Conservation (phyloP, 2,888 invertebrate genomes). For the Leucoma salicis region DNA sequence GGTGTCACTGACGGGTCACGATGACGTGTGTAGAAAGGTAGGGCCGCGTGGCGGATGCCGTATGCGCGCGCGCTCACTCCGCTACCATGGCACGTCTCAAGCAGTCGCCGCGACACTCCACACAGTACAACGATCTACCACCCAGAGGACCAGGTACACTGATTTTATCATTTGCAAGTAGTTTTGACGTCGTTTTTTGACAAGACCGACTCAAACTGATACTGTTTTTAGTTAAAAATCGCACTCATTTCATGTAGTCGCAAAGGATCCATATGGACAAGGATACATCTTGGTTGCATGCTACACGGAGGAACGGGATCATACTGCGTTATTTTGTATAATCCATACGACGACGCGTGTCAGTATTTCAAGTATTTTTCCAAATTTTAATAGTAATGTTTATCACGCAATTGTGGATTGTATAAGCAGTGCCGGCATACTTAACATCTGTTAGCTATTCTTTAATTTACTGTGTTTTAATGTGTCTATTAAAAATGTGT, state of each 20-base stretch:
- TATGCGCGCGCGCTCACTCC: slow-evolving; percentile 64
- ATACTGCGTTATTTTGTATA: slow-evolving; percentile 6
- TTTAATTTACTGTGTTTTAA: background rate
- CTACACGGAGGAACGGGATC: slow-evolving; percentile 6
- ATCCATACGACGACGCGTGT: slow-evolving; percentile 5
- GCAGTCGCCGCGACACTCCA: slow-evolving; percentile 75
- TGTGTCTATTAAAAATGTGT: background rate
- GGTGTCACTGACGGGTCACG: slow-evolving; percentile 30
- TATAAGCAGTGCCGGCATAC: background rate
- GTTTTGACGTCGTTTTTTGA: no score
- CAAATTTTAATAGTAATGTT: slow-evolving; percentile 7
- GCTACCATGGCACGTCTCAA: slow-evolving; percentile 75
- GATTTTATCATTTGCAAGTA: slow-evolving; percentile 7
- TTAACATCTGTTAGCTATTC: slow-evolving; percentile 13
- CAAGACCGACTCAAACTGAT: background rate
- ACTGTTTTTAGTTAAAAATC: slow-evolving; percentile 2
- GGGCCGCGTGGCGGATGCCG: slow-evolving; percentile 51
- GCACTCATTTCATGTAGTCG: background rate
- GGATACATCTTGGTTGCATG: slow-evolving; percentile 8
- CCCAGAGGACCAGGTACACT: slow-evolving; percentile 76
- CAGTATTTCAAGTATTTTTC: slow-evolving; percentile 14
- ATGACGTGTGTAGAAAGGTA: slow-evolving; percentile 53
- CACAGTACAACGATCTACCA: slow-evolving; percentile 68
- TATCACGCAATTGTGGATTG: slow-evolving; percentile 11
- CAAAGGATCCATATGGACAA: slow-evolving; percentile 21